phyloP scores from a whole-genome alignment of 2,888 invertebrate genomes.

The Tetranychus truncatus region DNA sequence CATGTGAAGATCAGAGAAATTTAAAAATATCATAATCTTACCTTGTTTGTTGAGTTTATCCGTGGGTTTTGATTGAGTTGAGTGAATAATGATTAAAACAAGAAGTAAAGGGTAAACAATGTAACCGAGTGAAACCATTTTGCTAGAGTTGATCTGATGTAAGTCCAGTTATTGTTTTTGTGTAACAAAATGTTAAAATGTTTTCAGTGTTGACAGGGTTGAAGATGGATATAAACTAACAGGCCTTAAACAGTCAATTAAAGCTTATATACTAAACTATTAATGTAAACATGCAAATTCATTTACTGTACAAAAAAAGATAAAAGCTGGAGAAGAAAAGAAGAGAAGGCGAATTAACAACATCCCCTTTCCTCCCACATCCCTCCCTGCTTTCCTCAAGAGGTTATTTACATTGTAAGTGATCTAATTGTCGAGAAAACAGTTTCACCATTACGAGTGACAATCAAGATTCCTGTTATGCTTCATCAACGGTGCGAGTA shows the following conservation, averaged over 20 bases:
- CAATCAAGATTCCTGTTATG: slow-evolving; percentile 1
- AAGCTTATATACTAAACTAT: neutral
- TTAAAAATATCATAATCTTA: neutral
- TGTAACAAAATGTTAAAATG: neutral
- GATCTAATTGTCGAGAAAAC: neutral
- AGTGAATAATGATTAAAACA: neutral
- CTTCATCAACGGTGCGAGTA: neutral
- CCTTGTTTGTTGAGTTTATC: neutral
- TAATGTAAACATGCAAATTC: neutral
- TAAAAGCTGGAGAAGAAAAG: neutral
- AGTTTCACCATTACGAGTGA: neutral
- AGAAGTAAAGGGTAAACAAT: neutral
- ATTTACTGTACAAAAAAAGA: too few relatives aligned
- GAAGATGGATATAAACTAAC: neutral
- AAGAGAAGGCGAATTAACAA: neutral
- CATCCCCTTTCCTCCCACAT: neutral
- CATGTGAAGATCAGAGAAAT: neutral
- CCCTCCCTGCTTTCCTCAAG: neutral
- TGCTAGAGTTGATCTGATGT: neutral
- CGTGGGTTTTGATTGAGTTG: neutral
- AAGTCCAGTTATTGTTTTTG: neutral
- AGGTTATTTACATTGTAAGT: neutral
- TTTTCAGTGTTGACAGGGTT: neutral
- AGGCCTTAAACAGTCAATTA: neutral
- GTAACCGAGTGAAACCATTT: neutral